Evolutionary conservation across 2,888 invertebrate species (phyloP).

Genomic region (Clepsis dumicolana): DNA sequence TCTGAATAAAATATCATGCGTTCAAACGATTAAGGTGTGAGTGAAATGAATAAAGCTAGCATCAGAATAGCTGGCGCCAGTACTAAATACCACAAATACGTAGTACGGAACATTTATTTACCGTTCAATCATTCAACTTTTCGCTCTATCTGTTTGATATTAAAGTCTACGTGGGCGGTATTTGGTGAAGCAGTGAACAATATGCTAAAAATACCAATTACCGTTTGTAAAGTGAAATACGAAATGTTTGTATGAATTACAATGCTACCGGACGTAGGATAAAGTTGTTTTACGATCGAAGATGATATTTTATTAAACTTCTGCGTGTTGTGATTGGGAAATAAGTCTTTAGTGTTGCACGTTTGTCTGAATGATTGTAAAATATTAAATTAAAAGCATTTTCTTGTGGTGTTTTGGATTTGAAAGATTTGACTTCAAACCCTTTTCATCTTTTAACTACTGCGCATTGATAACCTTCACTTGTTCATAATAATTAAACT

Average conservation of each 20-base stretch:
- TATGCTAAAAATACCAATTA: constrained; percentile 69
- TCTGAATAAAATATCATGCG: constrained; percentile 62
- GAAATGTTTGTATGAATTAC: constrained; percentile 45
- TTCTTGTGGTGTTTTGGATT: no score
- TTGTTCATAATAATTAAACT: no score
- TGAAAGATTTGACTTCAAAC: no score
- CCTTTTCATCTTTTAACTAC: no score
- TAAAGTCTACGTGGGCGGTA: background rate
- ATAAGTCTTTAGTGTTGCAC: background rate
- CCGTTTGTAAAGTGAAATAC: constrained; percentile 55
- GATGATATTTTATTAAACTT: constrained; percentile 5
- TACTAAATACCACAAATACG: constrained; percentile 34
- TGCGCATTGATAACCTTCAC: no score
- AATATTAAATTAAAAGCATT: background rate
- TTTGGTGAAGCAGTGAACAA: constrained; percentile 44
- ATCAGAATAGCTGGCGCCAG: constrained; percentile 40
- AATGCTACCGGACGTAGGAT: constrained; percentile 19
- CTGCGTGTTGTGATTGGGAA: constrained; percentile 15
- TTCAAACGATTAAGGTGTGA: constrained; percentile 48
- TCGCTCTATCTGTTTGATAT: background rate
- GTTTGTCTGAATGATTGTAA: background rate
- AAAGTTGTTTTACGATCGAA: constrained; percentile 23
- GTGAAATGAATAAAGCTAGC: constrained; percentile 39
- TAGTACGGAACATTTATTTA: constrained; percentile 2
- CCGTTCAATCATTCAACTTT: background rate